Evolutionary conservation across 2,888 invertebrate species (phyloP), one percentile per base, ranked within the genome.

Genomic region (Ferrisia virgata): DNA sequence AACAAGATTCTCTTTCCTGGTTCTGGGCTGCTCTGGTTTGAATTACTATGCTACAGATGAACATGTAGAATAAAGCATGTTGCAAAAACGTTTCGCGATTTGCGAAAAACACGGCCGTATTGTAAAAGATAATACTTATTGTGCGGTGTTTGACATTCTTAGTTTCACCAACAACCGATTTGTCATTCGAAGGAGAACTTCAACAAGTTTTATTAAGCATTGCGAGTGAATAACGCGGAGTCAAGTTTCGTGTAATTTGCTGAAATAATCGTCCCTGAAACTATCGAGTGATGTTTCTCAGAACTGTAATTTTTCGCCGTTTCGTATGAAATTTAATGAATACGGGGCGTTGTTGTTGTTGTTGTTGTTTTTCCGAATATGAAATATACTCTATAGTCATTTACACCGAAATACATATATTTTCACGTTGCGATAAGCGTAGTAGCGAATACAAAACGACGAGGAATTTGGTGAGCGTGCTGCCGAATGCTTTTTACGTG

Each of bases 171-270:
- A 69, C 31, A 69, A 31, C 69, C 31, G 22, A 69, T 69, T 69
- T 69, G 69, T 69, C 69, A 69, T 69, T 69, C 22, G 31, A 31
- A 69, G 15, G 69, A 15, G 31, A 69, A 69, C 69, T 69, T 69
- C 69, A 69, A 69, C 69, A 69, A 69, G 69, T 69, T 69, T 69
- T 69, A 31, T 69, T 69, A 69, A 69, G 69, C 31, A 28, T 69
- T 69, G 25, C 31, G 69, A 31, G 58, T 58, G 31, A 69, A 69
- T 69, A 31, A 69, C 22, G 18, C 69, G 69, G 31, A 28, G 31
- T 28, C 22, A 22, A 69, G 31, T 69, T 69, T 69, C 53, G 25
- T 69, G 69, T 69, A 69, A 15, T 31, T 69, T 69, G 31, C 22
- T 31, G 31, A 69, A 69, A 69, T 69, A 28, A 9, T 15, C 28